phyloP scores from a whole-genome alignment of 2,113 vertebrate genomes.

The Alectura lathami region DNA sequence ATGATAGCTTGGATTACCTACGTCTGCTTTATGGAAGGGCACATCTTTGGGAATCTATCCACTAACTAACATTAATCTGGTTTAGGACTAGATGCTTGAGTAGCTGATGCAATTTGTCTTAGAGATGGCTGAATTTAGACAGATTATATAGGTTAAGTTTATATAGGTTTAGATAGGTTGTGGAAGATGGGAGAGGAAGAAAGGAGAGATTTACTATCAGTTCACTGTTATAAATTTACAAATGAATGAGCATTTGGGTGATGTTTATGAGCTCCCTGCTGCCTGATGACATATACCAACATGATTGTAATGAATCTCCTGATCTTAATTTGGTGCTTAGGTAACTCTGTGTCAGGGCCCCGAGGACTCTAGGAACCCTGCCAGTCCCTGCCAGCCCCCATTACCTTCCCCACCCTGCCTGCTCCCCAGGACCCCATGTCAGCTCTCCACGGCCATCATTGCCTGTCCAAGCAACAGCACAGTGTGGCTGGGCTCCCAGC shows the following conservation, averaged over 20 bases:
- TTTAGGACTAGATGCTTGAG: neutral
- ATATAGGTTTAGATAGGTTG: neutral
- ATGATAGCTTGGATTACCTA: neutral
- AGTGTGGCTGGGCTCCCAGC: neutral
- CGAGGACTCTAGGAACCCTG: neutral
- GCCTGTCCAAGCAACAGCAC: fast-evolving
- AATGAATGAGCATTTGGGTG: neutral
- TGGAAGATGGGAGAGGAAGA: neutral
- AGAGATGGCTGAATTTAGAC: neutral
- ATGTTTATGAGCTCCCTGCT: neutral
- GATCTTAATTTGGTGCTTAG: neutral
- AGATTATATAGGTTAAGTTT: neutral
- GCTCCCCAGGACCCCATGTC: neutral
- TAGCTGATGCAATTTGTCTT: neutral
- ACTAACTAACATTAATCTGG: neutral
- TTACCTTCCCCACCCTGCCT: fast-evolving
- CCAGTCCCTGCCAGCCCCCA: fast-evolving
- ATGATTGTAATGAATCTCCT: neutral
- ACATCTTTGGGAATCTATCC: neutral
- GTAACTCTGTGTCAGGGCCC: neutral
- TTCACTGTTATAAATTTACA: neutral
- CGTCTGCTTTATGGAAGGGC: neutral
- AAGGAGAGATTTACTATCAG: neutral
- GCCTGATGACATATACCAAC: neutral
- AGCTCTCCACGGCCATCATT: too few species aligned